Base-by-base conservation (phyloP, 2,888 invertebrate genomes). In the Andrena bicolor region DNA sequence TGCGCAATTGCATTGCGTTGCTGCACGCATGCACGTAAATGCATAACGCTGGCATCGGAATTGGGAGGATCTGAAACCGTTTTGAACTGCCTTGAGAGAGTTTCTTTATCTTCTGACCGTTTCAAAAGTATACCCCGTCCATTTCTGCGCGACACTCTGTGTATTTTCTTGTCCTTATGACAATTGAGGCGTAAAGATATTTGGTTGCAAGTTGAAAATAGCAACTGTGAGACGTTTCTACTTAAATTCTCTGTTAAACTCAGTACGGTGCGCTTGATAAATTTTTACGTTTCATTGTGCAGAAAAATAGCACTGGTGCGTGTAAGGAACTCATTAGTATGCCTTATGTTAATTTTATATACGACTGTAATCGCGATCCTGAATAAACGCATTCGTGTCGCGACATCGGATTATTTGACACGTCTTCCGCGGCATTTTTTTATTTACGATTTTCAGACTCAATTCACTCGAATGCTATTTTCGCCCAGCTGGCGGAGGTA, bases 391-490 rank as follows among this genome's bases (percentile, higher is more conserved):
- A 49, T 30, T 61, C 53, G 23, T 63, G 48, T 41, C n/a, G 23
- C 6, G 10, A 8, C 6, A n/a, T 13, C 68, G 69, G 53, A n/a
- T 41, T 66, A 35, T 13, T 30, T 63, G 10, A 26, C 66, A 10
- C 16, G 53, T 68, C 13, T 26, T 35, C 28, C 28, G 61, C 53
- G 28, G 56, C 16, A 51, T 20, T 16, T 71, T 71, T 71, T 56
- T 32, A 23, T 56, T 68, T 53, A 10, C 49, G 30, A 58, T 56
- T 58, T 63, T 10, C 72, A 35, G 49, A 26, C 10, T 10, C 61
- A 68, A 56, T 61, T 69, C 65, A 66, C 74, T 76, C 60, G 66
- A 69, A 71, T 20, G 71, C 65, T 73, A 75, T 74, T 76, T 74
- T 48, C 75, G 71, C 23, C 53, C 64, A 75, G 56, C 72, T 60